phyloP scores from a whole-genome alignment of 2,888 invertebrate species.

The Polyommatus iphigenia region DNA sequence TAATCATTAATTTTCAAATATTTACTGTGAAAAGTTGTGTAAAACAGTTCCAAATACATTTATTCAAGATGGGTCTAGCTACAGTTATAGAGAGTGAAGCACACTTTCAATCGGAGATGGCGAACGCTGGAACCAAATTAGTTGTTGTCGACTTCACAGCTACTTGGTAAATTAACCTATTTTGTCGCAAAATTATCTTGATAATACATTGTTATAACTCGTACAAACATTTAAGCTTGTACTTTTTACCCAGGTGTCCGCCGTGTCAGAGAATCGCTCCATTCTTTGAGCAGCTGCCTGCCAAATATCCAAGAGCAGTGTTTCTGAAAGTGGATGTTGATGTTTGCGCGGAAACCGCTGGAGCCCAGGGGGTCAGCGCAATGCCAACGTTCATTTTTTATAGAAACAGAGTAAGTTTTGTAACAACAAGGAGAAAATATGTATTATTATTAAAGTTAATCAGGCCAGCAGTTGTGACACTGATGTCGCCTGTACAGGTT shows the following conservation, averaged over 20 bases:
- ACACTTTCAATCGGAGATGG: constrained; percentile 91
- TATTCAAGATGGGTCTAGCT: constrained; percentile 77
- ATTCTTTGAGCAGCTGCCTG: constrained; percentile 92
- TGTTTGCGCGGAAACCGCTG: constrained; percentile 93
- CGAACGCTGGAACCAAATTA: constrained; percentile 91
- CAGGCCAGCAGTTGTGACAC: no score
- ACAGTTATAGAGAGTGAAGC: constrained; percentile 86
- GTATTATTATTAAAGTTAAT: not conserved
- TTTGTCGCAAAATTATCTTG: constrained; percentile 48
- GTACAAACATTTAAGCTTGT: not conserved
- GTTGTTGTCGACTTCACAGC: constrained; percentile 98
- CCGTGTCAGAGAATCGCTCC: constrained; percentile 98
- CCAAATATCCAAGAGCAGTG: constrained; percentile 92
- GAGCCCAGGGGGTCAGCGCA: constrained; percentile 92
- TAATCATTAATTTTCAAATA: constrained; percentile 32
- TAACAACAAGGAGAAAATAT: not conserved
- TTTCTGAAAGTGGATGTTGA: constrained; percentile 98
- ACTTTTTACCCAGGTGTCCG: constrained; percentile 88
- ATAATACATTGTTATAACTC: not conserved
- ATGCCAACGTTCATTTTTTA: constrained; percentile 99
- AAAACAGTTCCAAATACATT: constrained; percentile 7
- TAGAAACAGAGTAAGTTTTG: constrained; percentile 83
- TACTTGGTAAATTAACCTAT: constrained; percentile 85
- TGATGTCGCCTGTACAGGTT: no score
- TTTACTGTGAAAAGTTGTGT: constrained; percentile 28